Conservation (phyloP, 2,888 invertebrate species). For the Leptodirus hochenwartii region DNA sequence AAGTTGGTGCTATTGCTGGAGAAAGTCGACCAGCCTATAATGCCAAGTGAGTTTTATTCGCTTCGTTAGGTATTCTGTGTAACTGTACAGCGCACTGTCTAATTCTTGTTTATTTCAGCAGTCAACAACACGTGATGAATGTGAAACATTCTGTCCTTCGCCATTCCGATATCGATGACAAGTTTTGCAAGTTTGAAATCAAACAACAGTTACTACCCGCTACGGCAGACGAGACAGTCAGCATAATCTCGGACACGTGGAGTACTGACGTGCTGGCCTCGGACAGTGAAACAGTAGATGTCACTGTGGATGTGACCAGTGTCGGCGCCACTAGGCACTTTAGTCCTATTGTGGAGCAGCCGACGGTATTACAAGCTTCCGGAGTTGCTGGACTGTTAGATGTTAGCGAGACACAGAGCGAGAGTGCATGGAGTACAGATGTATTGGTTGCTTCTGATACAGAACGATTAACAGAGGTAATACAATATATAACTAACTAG, state of each 20-base stretch:
- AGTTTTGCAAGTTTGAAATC: constrained; percentile 96
- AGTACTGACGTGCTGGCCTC: constrained; percentile 95
- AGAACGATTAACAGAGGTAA: constrained; percentile 77
- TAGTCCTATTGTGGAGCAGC: constrained; percentile 25
- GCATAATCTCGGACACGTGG: constrained; percentile 96
- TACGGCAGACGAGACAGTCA: constrained; percentile 81
- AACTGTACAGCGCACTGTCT: too few relatives aligned
- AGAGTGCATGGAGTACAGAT: constrained; percentile 95
- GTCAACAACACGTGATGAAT: constrained; percentile 5
- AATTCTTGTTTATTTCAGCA: too few relatives aligned
- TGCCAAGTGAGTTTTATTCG: too few relatives aligned
- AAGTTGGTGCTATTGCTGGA: constrained; percentile 25
- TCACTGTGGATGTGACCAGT: constrained; percentile 17
- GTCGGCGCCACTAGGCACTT: constrained; percentile 31
- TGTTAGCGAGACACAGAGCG: constrained; percentile 82
- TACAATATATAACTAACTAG: too few relatives aligned
- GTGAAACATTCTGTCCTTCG: constrained; percentile 14
- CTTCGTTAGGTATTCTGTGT: too few relatives aligned
- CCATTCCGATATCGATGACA: constrained; percentile 93
- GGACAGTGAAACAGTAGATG: constrained; percentile 86
- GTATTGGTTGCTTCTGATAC: constrained; percentile 88
- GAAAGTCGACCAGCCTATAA: too few relatives aligned
- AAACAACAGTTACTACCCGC: constrained; percentile 44
- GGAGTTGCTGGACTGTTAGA: constrained; percentile 33
- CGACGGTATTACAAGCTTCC: constrained; percentile 19